Evolutionary conservation across 1,140 invertebrate species (phyloP).

Genomic region (Heliconius nattereri): DNA sequence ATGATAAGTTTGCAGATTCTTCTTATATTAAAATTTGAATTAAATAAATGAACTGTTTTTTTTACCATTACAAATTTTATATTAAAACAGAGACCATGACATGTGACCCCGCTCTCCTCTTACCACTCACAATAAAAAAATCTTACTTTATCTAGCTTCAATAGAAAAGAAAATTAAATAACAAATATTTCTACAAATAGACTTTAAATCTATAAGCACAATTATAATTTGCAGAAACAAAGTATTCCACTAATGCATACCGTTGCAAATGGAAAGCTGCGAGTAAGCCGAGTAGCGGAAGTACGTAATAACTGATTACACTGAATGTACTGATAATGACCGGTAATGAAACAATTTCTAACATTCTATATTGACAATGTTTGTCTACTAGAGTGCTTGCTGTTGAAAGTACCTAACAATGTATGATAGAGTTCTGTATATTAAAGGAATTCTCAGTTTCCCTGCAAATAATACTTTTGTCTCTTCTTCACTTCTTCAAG

Average conservation of each 20-base stretch:
- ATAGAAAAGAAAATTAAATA: too few relatives aligned
- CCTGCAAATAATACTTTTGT: too few relatives aligned
- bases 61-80: too few relatives aligned
- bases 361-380: slow-evolving; percentile 32
- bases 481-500: background rate
- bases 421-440: background rate
- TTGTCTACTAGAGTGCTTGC: background rate
- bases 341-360: slow-evolving; percentile 19
- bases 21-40: background rate
- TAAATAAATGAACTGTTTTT: too few relatives aligned
- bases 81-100: too few relatives aligned
- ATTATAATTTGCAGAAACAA: slow-evolving; percentile 1
- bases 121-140: too few relatives aligned
- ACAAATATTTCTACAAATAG: background rate
- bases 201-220: background rate
- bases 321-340: slow-evolving; percentile 49
- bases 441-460: too few relatives aligned
- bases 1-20: background rate
- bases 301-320: slow-evolving; percentile 51
- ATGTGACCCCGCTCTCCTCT: too few relatives aligned
- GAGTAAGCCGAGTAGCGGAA: slow-evolving; percentile 48
- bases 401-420: background rate
- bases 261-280: slow-evolving; percentile 30
- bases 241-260: background rate
- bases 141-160: too few relatives aligned